Conservation (phyloP, 1,140 invertebrate genomes). For the Chrysoperla carnea region DNA sequence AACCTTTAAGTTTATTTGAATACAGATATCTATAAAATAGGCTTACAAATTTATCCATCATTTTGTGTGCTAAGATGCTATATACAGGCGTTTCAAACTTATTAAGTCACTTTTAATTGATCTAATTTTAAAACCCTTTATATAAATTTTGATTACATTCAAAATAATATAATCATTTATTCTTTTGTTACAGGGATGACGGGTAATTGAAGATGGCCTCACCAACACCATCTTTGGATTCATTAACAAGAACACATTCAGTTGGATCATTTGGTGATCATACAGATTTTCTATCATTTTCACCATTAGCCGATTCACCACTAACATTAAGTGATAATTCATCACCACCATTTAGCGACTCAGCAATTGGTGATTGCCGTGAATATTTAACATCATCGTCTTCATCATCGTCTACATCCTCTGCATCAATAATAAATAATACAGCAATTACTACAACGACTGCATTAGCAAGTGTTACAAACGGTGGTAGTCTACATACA, state of each 20-base stretch:
- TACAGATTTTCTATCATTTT: slow-evolving; percentile 33
- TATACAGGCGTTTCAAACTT: too few species aligned
- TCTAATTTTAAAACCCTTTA: too few species aligned
- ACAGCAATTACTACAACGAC: background rate
- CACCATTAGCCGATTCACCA: slow-evolving; percentile 47
- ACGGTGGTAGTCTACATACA: background rate
- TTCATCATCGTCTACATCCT: slow-evolving; percentile 4
- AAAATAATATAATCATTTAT: background rate
- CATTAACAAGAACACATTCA: slow-evolving; percentile 71
- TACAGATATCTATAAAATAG: too few species aligned
- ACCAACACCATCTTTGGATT: slow-evolving; percentile 79
- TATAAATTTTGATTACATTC: too few species aligned
- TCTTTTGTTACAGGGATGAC: slow-evolving; percentile 37
- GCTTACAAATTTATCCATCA: too few species aligned
- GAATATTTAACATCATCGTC: slow-evolving; percentile 7
- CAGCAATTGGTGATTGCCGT: slow-evolving; percentile 49
- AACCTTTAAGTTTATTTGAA: too few species aligned
- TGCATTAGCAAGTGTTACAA: background rate
- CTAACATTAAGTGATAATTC: slow-evolving; percentile 65
- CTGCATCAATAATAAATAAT: slow-evolving; percentile 5
- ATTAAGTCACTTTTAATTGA: too few species aligned
- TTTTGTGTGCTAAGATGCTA: too few species aligned
- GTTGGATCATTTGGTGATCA: slow-evolving; percentile 64
- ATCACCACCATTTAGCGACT: slow-evolving; percentile 53
- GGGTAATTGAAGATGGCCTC: slow-evolving; percentile 59